A percentile compares a stretch with the other conserved stretches of the same genome.
Conservation (phyloP, 2,888 invertebrate species). For the Nemotelus nigrinus region DNA sequence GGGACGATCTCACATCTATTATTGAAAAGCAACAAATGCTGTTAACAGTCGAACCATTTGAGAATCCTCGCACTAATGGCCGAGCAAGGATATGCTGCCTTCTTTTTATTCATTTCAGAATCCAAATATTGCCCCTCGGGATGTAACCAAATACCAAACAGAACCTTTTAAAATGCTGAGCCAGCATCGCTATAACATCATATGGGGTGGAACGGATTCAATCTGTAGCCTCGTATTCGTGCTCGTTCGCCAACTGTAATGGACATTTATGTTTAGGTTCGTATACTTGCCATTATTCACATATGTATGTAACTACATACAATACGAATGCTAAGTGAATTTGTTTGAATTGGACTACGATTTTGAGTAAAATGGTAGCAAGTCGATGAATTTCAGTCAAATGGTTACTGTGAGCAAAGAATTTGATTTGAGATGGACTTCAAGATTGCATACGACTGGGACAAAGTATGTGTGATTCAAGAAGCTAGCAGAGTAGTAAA, state of each 20-base stretch:
- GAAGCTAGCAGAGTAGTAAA: too few relatives aligned
- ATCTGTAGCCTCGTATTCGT: neutral
- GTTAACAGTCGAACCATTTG: constrained; percentile 1
- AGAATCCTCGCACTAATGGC: neutral
- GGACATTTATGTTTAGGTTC: neutral
- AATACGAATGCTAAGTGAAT: too few relatives aligned
- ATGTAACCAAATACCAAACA: constrained; percentile 25
- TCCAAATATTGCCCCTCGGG: constrained; percentile 2
- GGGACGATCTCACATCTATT: neutral
- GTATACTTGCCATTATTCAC: neutral
- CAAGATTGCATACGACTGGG: too few relatives aligned
- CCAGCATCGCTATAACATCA: constrained; percentile 29
- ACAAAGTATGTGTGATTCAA: too few relatives aligned
- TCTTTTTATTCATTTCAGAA: neutral
- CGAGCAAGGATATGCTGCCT: neutral
- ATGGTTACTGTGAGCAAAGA: too few relatives aligned
- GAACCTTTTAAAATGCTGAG: constrained; percentile 41
- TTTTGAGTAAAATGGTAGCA: too few relatives aligned
- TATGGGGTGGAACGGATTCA: constrained; percentile 15
- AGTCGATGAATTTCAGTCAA: too few relatives aligned
- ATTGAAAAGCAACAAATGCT: constrained; percentile 30
- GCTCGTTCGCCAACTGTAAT: neutral
- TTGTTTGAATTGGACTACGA: too few relatives aligned
- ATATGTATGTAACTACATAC: neutral
- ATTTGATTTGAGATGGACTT: too few relatives aligned